phyloP scores from a whole-genome alignment of 2,797 vertebrate species.

The Xiphophorus birchmanni region DNA sequence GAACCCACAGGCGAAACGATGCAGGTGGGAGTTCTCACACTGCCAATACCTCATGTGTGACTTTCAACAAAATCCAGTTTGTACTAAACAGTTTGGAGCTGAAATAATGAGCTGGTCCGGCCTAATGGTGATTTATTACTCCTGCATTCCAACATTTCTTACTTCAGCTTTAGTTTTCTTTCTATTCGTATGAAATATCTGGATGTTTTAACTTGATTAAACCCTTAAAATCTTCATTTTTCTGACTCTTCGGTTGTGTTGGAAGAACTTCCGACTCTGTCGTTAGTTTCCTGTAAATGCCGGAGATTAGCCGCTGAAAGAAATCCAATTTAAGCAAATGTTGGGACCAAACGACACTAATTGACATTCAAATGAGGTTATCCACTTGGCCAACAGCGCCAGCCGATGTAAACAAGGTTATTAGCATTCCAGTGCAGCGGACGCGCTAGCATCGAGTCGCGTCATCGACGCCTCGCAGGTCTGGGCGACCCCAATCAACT shows the following conservation, averaged over 20 bases:
- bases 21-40: slow-evolving; percentile 22
- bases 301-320: slow-evolving; percentile 25
- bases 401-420: slow-evolving; percentile 51
- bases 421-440: slow-evolving; percentile 40
- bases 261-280: not conserved
- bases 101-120: not conserved
- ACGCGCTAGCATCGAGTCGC: slow-evolving; percentile 17
- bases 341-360: slow-evolving; percentile 16
- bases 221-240: not conserved
- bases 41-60: slow-evolving; percentile 33
- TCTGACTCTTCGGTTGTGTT: slow-evolving; percentile 29
- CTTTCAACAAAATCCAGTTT: slow-evolving; percentile 12
- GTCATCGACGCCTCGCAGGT: slow-evolving; percentile 17
- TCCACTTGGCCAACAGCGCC: slow-evolving; percentile 45
- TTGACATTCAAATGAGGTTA: slow-evolving; percentile 23
- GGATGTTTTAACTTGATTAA: not conserved
- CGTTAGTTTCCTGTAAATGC: not conserved
- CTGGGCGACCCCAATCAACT: slow-evolving; percentile 42
- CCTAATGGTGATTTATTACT: not conserved
- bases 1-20: slow-evolving; percentile 31
- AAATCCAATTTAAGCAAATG: slow-evolving; percentile 39
- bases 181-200: not conserved
- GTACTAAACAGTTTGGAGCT: slow-evolving; percentile 6
- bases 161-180: not conserved
- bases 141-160: not conserved